A percentile compares a stretch with the other conserved stretches of the same genome.
Evolutionary conservation across 2,113 vertebrate genomes (phyloP).

Genomic region (Mustelus asterias): DNA sequence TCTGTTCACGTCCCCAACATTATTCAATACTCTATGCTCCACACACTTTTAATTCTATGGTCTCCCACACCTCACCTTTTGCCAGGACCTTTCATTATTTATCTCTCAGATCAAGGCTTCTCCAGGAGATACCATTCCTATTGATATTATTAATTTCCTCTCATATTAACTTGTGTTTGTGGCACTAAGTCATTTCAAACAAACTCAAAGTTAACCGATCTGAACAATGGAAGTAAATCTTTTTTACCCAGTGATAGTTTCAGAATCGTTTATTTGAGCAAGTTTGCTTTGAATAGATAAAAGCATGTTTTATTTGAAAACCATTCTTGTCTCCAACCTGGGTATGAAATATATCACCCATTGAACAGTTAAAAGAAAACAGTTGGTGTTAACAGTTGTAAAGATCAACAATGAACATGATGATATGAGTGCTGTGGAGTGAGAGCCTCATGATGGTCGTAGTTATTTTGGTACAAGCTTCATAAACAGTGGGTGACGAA

Average conservation of each 20-base stretch:
- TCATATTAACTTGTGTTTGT: background rate
- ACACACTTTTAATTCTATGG: background rate
- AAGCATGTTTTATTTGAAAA: background rate
- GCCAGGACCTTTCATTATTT: background rate
- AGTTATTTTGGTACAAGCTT: background rate
- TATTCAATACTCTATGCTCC: background rate
- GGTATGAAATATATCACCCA: background rate
- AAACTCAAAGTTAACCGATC: background rate
- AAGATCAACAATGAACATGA: background rate
- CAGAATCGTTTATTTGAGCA: background rate
- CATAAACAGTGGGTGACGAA: background rate
- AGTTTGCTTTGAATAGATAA: background rate
- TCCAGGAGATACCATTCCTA: background rate
- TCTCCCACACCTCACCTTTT: background rate
- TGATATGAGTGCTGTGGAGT: background rate
- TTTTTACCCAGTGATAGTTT: background rate
- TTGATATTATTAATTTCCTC: background rate
- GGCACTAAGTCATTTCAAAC: background rate
- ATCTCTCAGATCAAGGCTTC: background rate
- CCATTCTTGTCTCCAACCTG: background rate
- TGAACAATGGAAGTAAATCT: background rate
- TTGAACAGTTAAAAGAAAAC: background rate
- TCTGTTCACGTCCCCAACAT: background rate
- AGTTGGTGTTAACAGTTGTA: background rate
- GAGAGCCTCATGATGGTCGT: background rate